Base-by-base conservation (phyloP, 64 coral and sea anemone genomes). In the Platygyra sinensis region DNA sequence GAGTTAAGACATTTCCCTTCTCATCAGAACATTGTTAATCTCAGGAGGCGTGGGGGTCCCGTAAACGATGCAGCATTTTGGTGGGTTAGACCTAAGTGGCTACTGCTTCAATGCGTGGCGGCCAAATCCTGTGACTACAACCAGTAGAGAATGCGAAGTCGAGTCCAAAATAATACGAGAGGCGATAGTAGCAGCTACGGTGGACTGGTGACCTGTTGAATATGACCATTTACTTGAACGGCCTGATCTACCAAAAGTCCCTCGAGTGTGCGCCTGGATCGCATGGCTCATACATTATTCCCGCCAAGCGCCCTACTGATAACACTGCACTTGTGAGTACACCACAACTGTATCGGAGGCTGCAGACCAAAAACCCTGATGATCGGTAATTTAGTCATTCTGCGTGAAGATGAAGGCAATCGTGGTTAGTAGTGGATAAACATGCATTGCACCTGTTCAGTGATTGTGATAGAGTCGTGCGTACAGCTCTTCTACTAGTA, bases 241-340 rank as follows among this genome's bases (percentile, higher is more conserved):
- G 73, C 51, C 60, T 73, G n/a, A 78, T 30, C 71, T 72, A 83
- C n/a, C 51, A 86, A 33, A 64, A 71, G 73, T 67, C 57, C 32
- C 89, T 30, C 73, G 92, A 36, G 31, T 93, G 16, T 61, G 92
- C 74, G 67, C 86, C 27, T 93, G 86, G 86, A 57, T 88, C 64
- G 73, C 39, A 65, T 30, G 86, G 50, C 83, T 89, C 50, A 62
- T 61, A 24, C n/a, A n/a, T n/a, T n/a, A n/a, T n/a, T n/a, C n/a
- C n/a, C n/a, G n/a, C n/a, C n/a, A n/a, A n/a, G n/a, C n/a, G n/a
- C n/a, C n/a, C n/a, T n/a, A n/a, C n/a, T n/a, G n/a, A n/a, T n/a
- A n/a, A n/a, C n/a, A 73, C 28, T 94, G 92, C n/a, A n/a, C n/a
- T n/a, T n/a, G n/a, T n/a, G 87, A 94, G 73, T 94, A 94, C 63